phyloP scores from a whole-genome alignment of 2,888 invertebrate species.

The Drosophila ochracea region DNA sequence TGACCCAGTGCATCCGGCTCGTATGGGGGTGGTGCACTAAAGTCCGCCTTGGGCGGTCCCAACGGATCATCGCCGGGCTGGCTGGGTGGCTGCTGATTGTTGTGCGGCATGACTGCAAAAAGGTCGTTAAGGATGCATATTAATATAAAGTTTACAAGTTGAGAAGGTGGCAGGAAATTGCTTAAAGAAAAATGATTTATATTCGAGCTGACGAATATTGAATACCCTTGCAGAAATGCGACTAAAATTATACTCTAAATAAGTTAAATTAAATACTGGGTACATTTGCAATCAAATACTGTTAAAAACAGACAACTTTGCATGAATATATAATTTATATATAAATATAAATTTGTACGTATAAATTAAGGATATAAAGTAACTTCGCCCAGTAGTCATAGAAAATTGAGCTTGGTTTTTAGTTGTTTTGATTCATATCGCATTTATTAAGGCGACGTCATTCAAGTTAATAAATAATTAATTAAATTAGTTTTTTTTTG shows the following conservation, averaged over 20 bases:
- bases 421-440: constrained; percentile 53
- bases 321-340: background rate
- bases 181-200: background rate
- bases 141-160: background rate
- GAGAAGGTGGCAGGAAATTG: background rate
- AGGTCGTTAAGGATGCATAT: background rate
- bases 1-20: constrained; percentile 86
- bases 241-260: background rate
- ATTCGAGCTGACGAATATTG: background rate
- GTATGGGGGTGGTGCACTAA: constrained; percentile 95
- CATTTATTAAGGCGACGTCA: constrained; percentile 46
- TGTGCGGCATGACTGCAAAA: constrained; percentile 69
- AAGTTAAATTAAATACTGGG: background rate
- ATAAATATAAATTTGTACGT: background rate
- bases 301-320: background rate
- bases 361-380: background rate
- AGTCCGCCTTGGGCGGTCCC: constrained; percentile 93
- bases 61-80: constrained; percentile 85
- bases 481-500: constrained; percentile 46
- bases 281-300: background rate
- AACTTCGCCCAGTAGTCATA: constrained; percentile 13
- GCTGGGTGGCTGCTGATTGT: constrained; percentile 56
- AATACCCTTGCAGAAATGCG: background rate
- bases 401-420: constrained; percentile 31
- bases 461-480: constrained; percentile 62